Conservation (phyloP, 1,140 invertebrate species). For the Lithobius niger region DNA sequence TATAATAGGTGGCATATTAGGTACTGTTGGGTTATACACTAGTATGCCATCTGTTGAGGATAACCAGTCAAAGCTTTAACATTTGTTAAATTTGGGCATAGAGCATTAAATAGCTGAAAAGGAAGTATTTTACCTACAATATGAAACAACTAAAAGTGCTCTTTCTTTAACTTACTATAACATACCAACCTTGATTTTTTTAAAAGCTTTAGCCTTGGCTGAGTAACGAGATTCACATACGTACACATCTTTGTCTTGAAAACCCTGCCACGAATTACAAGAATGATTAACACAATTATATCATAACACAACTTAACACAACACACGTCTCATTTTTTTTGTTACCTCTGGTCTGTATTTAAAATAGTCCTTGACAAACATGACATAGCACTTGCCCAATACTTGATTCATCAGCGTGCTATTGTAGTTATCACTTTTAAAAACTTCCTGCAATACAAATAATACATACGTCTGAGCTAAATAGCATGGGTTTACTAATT, state of each 20-base stretch:
- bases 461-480: too few species aligned
- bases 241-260: slow-evolving; percentile 87
- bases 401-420: slow-evolving; percentile 74
- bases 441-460: slow-evolving; percentile 59
- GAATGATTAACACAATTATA: neutral
- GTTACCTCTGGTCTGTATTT: slow-evolving; percentile 60
- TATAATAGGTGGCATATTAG: too few species aligned
- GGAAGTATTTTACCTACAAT: too few species aligned
- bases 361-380: slow-evolving; percentile 92
- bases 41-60: too few species aligned
- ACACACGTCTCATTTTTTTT: neutral
- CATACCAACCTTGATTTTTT: slow-evolving; percentile 94
- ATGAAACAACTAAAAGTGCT: too few species aligned
- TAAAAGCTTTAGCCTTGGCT: slow-evolving; percentile 67
- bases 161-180: too few species aligned
- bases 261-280: slow-evolving; percentile 36
- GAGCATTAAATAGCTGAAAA: too few species aligned
- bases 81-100: too few species aligned
- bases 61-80: too few species aligned
- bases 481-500: too few species aligned
- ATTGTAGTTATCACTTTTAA: slow-evolving; percentile 79
- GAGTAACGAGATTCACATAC: slow-evolving; percentile 94
- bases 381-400: slow-evolving; percentile 80
- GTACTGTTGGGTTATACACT: too few species aligned
- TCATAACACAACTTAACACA: slow-evolving; percentile 4